Conservation (phyloP, 2,113 vertebrate species). For the Sapajus apella region DNA sequence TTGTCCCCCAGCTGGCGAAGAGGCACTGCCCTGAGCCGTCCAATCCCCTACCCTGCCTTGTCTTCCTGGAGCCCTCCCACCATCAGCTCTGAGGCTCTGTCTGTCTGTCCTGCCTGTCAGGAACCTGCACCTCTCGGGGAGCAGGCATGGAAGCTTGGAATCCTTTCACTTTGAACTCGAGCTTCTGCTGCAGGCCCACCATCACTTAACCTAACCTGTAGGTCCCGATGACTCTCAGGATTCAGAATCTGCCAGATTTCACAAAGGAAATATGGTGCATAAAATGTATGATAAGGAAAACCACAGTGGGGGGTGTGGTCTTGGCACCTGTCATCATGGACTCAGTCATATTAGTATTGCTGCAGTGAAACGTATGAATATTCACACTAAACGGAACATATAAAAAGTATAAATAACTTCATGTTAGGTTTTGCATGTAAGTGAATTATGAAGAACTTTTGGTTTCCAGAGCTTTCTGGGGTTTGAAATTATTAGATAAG, state of each 20-base stretch:
- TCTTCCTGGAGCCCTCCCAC: not conserved
- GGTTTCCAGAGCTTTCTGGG: constrained; percentile 1
- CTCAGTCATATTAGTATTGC: not conserved
- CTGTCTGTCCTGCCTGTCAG: not conserved
- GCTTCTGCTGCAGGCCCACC: not conserved
- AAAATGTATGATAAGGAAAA: not conserved
- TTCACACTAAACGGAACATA: not conserved
- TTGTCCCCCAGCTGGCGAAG: not conserved
- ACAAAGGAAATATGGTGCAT: not conserved
- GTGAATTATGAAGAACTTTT: constrained; percentile 11
- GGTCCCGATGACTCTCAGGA: not conserved
- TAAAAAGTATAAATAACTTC: not conserved
- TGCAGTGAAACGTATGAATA: not conserved
- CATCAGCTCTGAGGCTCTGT: not conserved
- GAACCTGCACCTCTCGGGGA: not conserved
- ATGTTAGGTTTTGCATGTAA: not conserved
- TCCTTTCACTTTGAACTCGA: not conserved
- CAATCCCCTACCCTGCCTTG: not conserved
- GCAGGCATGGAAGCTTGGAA: not conserved
- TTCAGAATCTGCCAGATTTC: constrained; percentile 25
- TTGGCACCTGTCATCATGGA: not conserved
- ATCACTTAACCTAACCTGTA: not conserved
- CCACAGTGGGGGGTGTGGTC: not conserved
- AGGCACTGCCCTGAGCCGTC: not conserved
- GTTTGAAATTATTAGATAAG: constrained; percentile 2